phyloP scores from a whole-genome alignment of 2,888 invertebrate species.

The Leucania comma region DNA sequence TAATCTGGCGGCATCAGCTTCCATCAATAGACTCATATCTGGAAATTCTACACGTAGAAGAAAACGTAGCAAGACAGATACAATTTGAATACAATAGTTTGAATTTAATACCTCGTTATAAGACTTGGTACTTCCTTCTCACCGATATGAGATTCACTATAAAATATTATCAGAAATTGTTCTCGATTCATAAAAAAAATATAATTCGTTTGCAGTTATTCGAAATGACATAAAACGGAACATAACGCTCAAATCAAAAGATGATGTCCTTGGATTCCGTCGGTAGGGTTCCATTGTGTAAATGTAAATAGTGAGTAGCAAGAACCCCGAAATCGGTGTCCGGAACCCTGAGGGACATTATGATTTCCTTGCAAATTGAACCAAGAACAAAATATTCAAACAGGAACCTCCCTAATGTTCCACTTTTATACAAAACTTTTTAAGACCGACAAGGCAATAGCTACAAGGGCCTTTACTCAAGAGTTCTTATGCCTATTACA shows the following conservation, averaged over 20 bases:
- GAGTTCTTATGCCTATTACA: slow-evolving; percentile 47
- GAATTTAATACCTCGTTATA: neutral
- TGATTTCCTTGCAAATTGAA: slow-evolving; percentile 53
- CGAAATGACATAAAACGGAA: slow-evolving; percentile 22
- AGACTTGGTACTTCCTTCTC: neutral
- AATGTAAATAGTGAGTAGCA: slow-evolving; percentile 66
- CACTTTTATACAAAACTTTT: slow-evolving; percentile 50
- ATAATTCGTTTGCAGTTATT: slow-evolving; percentile 19
- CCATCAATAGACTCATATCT: neutral
- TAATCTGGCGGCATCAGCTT: slow-evolving; percentile 14
- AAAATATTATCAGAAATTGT: slow-evolving; percentile 10
- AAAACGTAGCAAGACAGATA: neutral
- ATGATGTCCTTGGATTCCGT: slow-evolving; percentile 56
- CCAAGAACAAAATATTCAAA: slow-evolving; percentile 53
- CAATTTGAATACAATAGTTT: neutral
- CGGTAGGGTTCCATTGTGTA: slow-evolving; percentile 66
- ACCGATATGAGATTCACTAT: slow-evolving; percentile 15
- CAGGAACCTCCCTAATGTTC: slow-evolving; percentile 47
- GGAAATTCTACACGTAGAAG: neutral
- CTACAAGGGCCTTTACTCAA: slow-evolving; percentile 46
- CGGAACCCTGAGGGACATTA: slow-evolving; percentile 50
- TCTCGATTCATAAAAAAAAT: slow-evolving; percentile 27
- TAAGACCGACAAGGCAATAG: slow-evolving; percentile 40
- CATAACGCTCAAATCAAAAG: slow-evolving; percentile 62
- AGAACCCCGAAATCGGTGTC: slow-evolving; percentile 47